Conservation (phyloP, 2,113 vertebrate genomes). For the Oxygymnocypris stewartii region DNA sequence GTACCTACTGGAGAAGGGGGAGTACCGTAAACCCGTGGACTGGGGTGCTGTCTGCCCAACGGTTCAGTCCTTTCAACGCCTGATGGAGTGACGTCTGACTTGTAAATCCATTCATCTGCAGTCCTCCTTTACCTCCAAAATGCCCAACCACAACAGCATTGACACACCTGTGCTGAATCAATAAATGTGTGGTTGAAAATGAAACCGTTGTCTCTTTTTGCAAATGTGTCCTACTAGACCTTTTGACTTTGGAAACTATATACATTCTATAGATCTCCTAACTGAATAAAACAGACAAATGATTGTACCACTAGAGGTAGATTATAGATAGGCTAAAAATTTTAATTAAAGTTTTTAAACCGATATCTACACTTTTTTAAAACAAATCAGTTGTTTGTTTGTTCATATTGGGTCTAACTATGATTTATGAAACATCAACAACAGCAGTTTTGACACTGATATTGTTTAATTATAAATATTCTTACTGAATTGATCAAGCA, state of each 20-base stretch:
- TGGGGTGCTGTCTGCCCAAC: constrained; percentile 66
- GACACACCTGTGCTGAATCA: constrained; percentile 3
- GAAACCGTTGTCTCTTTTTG: neutral
- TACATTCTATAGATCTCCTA: neutral
- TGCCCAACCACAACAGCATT: neutral
- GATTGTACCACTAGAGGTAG: neutral
- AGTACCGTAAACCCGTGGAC: constrained; percentile 66
- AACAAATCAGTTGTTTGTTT: too few species aligned
- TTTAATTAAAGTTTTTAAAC: too few species aligned
- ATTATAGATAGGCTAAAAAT: too few species aligned
- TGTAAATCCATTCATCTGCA: constrained; percentile 25
- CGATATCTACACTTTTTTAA: too few species aligned
- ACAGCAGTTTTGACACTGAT: too few species aligned
- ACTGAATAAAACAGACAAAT: neutral
- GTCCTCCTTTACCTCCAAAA: neutral
- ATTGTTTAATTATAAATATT: too few species aligned
- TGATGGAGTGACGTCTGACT: constrained; percentile 62
- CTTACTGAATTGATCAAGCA: too few species aligned
- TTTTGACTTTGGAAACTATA: neutral
- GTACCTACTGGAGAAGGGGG: constrained; percentile 68
- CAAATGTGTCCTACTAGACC: neutral
- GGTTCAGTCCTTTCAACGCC: constrained; percentile 67
- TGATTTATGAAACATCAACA: too few species aligned
- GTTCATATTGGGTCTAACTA: too few species aligned
- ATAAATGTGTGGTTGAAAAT: constrained; percentile 20